Evolutionary conservation across 1,140 invertebrate genomes (phyloP).

Genomic region (Brachionus plicatilis): DNA sequence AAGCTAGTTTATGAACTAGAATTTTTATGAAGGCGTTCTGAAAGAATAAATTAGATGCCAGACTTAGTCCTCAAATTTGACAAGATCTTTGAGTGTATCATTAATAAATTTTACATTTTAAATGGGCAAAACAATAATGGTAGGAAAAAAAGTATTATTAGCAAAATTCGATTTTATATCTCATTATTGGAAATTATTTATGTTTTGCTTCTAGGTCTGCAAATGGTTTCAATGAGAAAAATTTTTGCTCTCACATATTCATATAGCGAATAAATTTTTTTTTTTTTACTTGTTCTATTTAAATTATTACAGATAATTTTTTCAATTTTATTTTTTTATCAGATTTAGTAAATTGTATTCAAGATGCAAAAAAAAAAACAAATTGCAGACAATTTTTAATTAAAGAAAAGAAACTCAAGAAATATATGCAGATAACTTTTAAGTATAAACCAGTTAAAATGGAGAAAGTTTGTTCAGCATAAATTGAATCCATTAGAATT

Average conservation of each 20-base stretch:
- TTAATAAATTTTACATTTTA: background rate
- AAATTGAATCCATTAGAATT: background rate
- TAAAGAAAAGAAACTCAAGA: background rate
- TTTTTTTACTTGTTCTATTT: background rate
- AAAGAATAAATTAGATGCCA: background rate
- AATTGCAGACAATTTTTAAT: background rate
- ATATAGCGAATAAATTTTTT: background rate
- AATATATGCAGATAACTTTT: background rate
- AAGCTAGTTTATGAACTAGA: background rate
- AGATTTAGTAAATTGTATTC: background rate
- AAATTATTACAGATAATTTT: background rate
- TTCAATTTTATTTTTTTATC: background rate
- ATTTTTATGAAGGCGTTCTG: background rate
- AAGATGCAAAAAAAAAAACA: background rate
- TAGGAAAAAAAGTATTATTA: background rate
- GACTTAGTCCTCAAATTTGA: background rate
- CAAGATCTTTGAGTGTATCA: background rate
- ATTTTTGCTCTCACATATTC: background rate
- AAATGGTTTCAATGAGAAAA: background rate
- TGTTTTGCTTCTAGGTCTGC: background rate
- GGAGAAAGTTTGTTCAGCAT: background rate
- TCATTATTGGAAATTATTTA: background rate
- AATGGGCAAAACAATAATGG: background rate
- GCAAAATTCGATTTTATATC: background rate
- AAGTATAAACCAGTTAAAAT: background rate